Base-by-base conservation (phyloP, 1,140 invertebrate genomes). In the Thaumetopoea pityocampa region DNA sequence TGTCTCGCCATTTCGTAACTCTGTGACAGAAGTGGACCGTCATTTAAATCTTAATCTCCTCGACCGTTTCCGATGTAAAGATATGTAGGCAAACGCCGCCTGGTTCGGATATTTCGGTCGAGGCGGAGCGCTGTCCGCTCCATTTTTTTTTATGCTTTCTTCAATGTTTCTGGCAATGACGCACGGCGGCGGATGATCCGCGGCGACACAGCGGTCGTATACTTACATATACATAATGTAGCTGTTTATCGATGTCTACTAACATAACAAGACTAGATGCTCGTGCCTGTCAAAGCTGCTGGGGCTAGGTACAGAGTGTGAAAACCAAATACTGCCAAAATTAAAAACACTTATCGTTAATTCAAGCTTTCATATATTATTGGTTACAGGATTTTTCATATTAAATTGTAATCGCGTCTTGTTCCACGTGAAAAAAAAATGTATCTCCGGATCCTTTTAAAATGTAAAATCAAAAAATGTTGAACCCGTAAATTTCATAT, bases 281-380 rank as follows among this genome's bases (percentile, higher is more conserved):
- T 81, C 73, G 73, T 64, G 67, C 62, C 68, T 71, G 55, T 64
- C 62, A 50, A 65, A 61, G 62, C 59, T 71, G 70, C 51, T 65
- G 73, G 78, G 74, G 76, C 72, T 82, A 81, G 74, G 72, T 79
- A 62, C 52, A 63, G 57, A 62, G 71, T 76, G 73, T 79, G 73
- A 66, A 70, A n/a, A n/a, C n/a, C n/a, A n/a, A n/a, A n/a, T n/a
- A n/a, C n/a, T n/a, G n/a, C n/a, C n/a, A n/a, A n/a, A n/a, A n/a
- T n/a, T n/a, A n/a, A n/a, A n/a, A n/a, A n/a, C n/a, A n/a, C n/a
- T n/a, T n/a, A n/a, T n/a, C n/a, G n/a, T n/a, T n/a, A n/a, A n/a
- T n/a, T n/a, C n/a, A n/a, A n/a, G n/a, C n/a, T n/a, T n/a, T n/a
- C n/a, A n/a, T n/a, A n/a, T n/a, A n/a, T n/a, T n/a, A n/a, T n/a